Evolutionary conservation across 2,113 vertebrate species (phyloP).

Genomic region (Promerops cafer): DNA sequence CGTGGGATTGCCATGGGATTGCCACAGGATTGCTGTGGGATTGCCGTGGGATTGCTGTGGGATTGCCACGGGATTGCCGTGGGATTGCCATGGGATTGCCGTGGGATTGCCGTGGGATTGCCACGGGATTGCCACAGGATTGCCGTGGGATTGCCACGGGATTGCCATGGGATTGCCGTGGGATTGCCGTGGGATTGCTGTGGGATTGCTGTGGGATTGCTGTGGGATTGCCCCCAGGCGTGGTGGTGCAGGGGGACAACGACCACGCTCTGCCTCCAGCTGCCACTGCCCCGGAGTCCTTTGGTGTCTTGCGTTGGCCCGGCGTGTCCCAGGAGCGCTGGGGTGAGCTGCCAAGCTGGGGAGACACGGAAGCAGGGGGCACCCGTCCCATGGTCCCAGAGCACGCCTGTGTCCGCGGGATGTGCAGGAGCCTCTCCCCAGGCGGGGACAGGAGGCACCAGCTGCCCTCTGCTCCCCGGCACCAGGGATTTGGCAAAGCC

Average conservation of each 20-base stretch:
- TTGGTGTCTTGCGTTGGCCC: conserved; percentile 20
- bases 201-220: background rate
- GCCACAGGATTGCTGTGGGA: background rate
- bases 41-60: background rate
- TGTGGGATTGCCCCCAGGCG: background rate
- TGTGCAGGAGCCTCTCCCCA: background rate
- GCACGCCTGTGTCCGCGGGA: fast-evolving
- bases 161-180: no score
- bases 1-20: background rate
- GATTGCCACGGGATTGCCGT: background rate
- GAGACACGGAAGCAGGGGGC: background rate
- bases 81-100: no score
- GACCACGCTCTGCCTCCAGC: background rate
- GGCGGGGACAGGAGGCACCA: fast-evolving
- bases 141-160: background rate
- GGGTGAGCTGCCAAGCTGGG: background rate
- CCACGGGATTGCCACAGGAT: no score
- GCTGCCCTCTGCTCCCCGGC: background rate
- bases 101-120: background rate
- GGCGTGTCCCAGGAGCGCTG: background rate
- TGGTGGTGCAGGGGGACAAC: fast-evolving
- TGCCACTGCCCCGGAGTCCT: background rate
- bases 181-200: background rate
- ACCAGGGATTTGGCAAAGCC: background rate
- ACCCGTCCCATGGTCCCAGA: background rate